These are phyloP conservation scores for Pogonomyrmex barbatus DNA, from an alignment of 1,140 invertebrate species.

Conservation along the genomic window DNA sequence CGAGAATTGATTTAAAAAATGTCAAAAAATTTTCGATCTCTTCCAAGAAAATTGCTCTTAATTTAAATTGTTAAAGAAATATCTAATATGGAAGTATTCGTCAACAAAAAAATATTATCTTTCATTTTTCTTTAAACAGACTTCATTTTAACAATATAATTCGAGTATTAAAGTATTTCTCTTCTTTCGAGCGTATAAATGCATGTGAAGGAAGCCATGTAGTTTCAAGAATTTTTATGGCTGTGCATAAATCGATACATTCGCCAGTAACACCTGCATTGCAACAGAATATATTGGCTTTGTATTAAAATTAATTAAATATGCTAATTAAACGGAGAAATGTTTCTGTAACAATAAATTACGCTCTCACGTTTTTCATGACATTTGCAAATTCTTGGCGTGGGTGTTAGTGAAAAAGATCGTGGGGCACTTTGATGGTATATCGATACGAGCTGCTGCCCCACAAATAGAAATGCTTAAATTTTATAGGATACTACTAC, in stretches of 20 bases:
- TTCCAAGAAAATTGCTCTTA: background rate
- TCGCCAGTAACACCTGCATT: background rate
- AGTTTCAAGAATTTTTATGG: constrained; percentile 55
- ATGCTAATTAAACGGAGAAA: constrained; percentile 17
- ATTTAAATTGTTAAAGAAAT: background rate
- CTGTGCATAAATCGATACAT: background rate
- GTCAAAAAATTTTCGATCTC: background rate
- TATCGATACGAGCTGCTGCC: background rate
- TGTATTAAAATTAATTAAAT: background rate
- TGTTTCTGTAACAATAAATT: constrained; percentile 12
- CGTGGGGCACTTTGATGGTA: background rate
- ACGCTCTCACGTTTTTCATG: constrained; percentile 32
- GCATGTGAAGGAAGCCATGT: background rate
- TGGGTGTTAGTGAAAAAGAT: constrained; percentile 24
- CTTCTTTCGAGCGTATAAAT: background rate
- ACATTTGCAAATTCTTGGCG: constrained; percentile 57
- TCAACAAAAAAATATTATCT: background rate
- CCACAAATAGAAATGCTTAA: constrained; percentile 41
- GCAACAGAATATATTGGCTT: background rate
- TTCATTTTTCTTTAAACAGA: background rate
- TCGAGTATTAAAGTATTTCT: background rate
- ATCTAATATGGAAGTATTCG: background rate
- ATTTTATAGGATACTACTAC: constrained; percentile 10
- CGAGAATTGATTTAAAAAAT: background rate
- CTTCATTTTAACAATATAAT: background rate